Evolutionary conservation across 2,888 invertebrate genomes (phyloP).

Genomic region (Apocheima hispidaria): DNA sequence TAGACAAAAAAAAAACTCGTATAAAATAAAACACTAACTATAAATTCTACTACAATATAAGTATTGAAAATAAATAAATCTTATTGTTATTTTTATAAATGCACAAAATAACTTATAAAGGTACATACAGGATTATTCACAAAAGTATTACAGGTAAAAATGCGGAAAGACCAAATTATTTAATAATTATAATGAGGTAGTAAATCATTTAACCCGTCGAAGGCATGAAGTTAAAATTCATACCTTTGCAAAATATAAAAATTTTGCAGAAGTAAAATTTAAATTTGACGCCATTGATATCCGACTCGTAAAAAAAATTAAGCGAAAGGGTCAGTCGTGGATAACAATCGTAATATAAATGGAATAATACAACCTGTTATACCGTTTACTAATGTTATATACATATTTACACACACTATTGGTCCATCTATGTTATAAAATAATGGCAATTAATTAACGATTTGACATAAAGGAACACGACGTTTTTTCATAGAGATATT

Average conservation of each 20-base stretch:
- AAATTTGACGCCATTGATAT: conserved; percentile 15
- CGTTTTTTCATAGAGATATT: no score
- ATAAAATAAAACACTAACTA: conserved; percentile 6
- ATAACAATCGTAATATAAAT: conserved; percentile 51
- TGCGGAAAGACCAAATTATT: background rate
- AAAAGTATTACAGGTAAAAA: background rate
- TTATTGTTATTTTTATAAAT: background rate
- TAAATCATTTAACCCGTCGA: background rate
- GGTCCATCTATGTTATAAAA: conserved; percentile 81
- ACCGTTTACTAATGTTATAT: conserved; percentile 74
- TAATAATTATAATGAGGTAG: conserved; percentile 9
- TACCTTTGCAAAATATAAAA: background rate
- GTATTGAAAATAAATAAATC: background rate
- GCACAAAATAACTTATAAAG: background rate
- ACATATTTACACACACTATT: conserved; percentile 84
- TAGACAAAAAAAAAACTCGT: background rate
- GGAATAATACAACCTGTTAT: conserved; percentile 70
- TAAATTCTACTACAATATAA: background rate
- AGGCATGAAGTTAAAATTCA: conserved; percentile 24
- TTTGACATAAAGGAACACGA: conserved; percentile 34
- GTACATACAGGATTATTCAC: background rate
- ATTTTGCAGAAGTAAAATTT: conserved; percentile 24
- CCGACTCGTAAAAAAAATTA: conserved; percentile 17
- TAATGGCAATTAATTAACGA: conserved; percentile 43
- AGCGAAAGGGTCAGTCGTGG: conserved; percentile 59